Conservation (phyloP, 2,888 invertebrate species). For the Acanthacorydalis orientalis region DNA sequence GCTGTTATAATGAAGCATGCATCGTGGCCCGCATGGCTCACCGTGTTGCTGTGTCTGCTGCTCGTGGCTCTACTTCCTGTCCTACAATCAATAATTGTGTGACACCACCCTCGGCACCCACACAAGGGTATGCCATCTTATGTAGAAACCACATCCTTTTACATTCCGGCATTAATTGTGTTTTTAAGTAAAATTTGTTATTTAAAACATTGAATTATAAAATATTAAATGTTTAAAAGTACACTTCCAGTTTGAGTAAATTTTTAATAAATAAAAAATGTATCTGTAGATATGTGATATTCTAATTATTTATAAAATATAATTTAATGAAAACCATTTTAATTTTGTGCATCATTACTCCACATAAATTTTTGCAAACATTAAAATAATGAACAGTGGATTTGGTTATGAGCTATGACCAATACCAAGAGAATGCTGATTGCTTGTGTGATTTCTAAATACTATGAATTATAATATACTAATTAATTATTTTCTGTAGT, state of each 20-base stretch:
- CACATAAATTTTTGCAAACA: not conserved
- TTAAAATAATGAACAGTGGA: not conserved
- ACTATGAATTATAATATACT: too few species aligned
- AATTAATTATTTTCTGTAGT: too few species aligned
- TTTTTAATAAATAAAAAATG: too few species aligned
- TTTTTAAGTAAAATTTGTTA: too few species aligned
- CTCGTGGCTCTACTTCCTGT: constrained; percentile 2
- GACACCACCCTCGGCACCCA: not conserved
- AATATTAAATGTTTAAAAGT: too few species aligned
- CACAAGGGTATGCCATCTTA: not conserved
- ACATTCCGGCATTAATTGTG: too few species aligned
- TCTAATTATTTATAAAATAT: too few species aligned
- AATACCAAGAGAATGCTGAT: not conserved
- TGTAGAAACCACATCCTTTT: too few species aligned
- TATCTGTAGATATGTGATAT: too few species aligned
- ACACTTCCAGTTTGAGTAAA: too few species aligned
- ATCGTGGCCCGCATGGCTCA: constrained; percentile 1
- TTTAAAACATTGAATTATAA: too few species aligned
- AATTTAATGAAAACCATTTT: not conserved
- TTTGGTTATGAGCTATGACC: not conserved
- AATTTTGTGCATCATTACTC: not conserved
- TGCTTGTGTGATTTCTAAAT: not conserved
- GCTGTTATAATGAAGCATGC: not conserved
- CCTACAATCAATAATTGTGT: constrained; percentile 1
- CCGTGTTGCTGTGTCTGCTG: constrained; percentile 1